Evolutionary conservation across 2,797 vertebrate genomes (phyloP).

Genomic region (Linurgus olivaceus): DNA sequence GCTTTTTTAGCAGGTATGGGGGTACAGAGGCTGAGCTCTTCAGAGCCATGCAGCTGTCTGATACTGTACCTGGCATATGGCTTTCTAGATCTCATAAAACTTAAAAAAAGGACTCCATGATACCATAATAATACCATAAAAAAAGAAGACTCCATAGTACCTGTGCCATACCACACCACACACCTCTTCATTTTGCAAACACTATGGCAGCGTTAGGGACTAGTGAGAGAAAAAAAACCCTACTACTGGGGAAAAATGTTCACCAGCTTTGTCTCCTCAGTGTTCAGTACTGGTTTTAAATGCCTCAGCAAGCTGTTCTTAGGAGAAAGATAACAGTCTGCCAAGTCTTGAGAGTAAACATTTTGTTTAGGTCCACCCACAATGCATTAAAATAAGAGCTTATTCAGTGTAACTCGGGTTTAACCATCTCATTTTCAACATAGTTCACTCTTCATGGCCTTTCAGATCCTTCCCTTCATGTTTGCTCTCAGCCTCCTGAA

Average conservation of each 20-base stretch:
- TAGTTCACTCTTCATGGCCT: background rate
- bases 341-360: constrained; percentile 14
- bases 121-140: background rate
- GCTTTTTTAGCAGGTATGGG: background rate
- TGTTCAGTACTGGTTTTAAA: background rate
- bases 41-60: background rate
- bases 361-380: background rate
- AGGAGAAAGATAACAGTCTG: constrained; percentile 21
- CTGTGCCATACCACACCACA: background rate
- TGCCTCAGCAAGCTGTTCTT: background rate
- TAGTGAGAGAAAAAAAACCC: background rate
- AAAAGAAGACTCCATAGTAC: background rate
- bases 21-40: background rate
- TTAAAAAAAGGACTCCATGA: background rate
- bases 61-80: background rate
- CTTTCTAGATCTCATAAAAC: background rate
- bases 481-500: background rate
- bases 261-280: background rate
- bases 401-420: background rate
- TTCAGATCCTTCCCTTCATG: background rate
- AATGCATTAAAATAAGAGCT: background rate
- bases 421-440: constrained; percentile 5
- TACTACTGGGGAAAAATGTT: background rate
- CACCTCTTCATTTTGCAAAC: background rate
- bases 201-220: background rate